Evolutionary conservation across 2,888 invertebrate species (phyloP).

Genomic region (Unio delphinus): DNA sequence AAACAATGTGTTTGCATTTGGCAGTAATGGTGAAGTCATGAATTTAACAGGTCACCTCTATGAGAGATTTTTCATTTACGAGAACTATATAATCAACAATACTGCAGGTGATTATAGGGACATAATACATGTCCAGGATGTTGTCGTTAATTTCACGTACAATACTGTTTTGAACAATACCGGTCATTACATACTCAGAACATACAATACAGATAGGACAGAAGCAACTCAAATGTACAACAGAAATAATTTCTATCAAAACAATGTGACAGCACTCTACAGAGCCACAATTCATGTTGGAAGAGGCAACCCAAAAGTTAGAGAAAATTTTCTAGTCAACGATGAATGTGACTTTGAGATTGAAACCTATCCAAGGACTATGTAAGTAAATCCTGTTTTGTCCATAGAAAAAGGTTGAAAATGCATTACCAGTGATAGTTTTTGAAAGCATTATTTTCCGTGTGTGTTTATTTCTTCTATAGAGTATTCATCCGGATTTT

Average conservation of each 20-base stretch:
- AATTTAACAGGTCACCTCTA: conserved; percentile 83
- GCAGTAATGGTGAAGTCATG: conserved; percentile 87
- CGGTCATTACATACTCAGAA: conserved; percentile 90
- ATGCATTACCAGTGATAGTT: no score
- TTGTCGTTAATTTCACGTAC: conserved; percentile 65
- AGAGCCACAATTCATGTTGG: conserved; percentile 89
- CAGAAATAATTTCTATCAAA: conserved; percentile 76
- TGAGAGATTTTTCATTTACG: conserved; percentile 90
- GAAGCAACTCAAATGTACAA: conserved; percentile 54
- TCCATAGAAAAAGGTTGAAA: not conserved
- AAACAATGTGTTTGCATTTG: conserved; percentile 92
- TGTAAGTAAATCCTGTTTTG: conserved; percentile 41
- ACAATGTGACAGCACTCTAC: conserved; percentile 69
- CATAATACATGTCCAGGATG: conserved; percentile 76
- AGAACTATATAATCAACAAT: conserved; percentile 95
- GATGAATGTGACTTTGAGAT: conserved; percentile 98
- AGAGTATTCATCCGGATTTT: no score
- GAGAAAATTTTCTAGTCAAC: conserved; percentile 95
- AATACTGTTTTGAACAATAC: conserved; percentile 93
- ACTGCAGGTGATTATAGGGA: conserved; percentile 84
- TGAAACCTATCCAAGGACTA: conserved; percentile 86
- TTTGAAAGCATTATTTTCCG: no score
- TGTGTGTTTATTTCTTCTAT: no score
- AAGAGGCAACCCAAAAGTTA: conserved; percentile 93
- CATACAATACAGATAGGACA: conserved; percentile 78